Evolutionary conservation across 2,888 invertebrate genomes (phyloP).

Genomic region (Diaprepes abbreviatus): DNA sequence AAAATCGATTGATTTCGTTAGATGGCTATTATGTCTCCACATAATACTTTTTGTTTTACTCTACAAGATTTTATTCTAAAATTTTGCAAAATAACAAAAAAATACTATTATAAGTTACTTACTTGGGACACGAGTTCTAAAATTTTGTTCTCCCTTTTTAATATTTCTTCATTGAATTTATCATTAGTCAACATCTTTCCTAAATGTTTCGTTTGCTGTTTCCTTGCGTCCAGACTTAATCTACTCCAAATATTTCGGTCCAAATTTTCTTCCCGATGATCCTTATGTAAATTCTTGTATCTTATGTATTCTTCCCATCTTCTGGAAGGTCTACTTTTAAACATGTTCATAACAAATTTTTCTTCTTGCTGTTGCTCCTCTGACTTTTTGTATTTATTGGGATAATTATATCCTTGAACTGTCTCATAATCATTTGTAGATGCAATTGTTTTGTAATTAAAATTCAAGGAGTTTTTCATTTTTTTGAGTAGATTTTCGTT

Average conservation of each 20-base stretch:
- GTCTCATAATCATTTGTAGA: constrained; percentile 1
- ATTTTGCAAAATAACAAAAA: too few species aligned
- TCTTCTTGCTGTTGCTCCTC: constrained; percentile 16
- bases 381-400: not conserved
- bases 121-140: constrained; percentile 12
- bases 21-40: too few species aligned
- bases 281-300: not conserved
- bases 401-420: not conserved
- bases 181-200: not conserved
- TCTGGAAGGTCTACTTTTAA: constrained; percentile 51
- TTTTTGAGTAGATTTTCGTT: not conserved
- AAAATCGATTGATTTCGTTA: too few species aligned
- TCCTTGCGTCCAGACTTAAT: constrained; percentile 11
- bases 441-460: constrained; percentile 15
- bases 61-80: too few species aligned
- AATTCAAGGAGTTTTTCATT: constrained; percentile 5
- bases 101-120: too few species aligned
- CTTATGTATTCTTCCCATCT: constrained; percentile 44
- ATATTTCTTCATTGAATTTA: not conserved
- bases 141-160: constrained; percentile 5
- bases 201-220: not conserved
- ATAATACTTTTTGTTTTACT: too few species aligned
- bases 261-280: not conserved
- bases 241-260: not conserved
- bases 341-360: constrained; percentile 56